Percentiles rank a stretch among this genome's conserved stretches.
These are phyloP conservation scores for Ectemnius continuus DNA, from an alignment of 2,888 invertebrate species.

Conservation along the genomic window DNA sequence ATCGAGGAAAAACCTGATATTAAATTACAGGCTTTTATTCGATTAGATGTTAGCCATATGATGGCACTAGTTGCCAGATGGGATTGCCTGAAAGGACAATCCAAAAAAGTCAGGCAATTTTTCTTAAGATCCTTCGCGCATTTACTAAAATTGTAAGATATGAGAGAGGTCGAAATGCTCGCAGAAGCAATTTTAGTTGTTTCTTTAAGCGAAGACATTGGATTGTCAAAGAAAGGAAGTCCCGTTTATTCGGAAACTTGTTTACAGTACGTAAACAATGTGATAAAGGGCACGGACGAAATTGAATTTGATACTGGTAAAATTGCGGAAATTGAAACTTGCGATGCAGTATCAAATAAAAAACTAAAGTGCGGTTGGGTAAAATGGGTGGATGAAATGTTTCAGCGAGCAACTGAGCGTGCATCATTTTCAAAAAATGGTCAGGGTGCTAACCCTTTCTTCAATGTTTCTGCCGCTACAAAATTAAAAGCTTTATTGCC, in stretches of 20 bases:
- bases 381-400: constrained; percentile 34
- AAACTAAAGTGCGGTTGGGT: constrained; percentile 30
- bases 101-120: constrained; percentile 29
- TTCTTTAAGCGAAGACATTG: constrained; percentile 40
- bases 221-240: constrained; percentile 26
- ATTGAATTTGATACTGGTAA: constrained; percentile 13
- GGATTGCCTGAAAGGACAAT: constrained; percentile 33
- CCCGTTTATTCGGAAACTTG: constrained; percentile 32
- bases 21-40: constrained; percentile 29
- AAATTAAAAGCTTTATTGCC: constrained; percentile 33
- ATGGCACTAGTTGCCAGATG: constrained; percentile 43
- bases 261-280: constrained; percentile 30
- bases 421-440: constrained; percentile 32
- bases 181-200: constrained; percentile 45
- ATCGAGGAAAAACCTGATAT: not conserved
- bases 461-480: constrained; percentile 33
- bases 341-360: constrained; percentile 7
- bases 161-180: constrained; percentile 21
- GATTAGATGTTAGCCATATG: constrained; percentile 49
- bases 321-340: constrained; percentile 8
- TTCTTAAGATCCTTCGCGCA: constrained; percentile 41
- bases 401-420: constrained; percentile 20
- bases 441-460: constrained; percentile 41
- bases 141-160: constrained; percentile 43
- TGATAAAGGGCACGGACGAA: constrained; percentile 23